phyloP scores from a whole-genome alignment of 2,113 vertebrate genomes.

The Verasper variegatus region DNA sequence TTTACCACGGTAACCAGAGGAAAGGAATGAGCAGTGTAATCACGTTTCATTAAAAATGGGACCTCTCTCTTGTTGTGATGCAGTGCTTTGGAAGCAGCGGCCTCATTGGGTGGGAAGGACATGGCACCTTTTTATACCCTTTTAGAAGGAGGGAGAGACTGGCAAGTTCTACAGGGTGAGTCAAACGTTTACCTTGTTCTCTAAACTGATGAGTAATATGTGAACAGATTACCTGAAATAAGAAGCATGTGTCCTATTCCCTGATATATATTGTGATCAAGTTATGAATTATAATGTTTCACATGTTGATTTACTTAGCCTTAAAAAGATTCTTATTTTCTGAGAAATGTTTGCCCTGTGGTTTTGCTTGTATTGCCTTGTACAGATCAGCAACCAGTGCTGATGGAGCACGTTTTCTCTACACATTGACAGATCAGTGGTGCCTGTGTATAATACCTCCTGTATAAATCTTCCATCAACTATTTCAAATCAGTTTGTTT shows the following conservation, averaged over 20 bases:
- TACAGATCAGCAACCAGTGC: neutral
- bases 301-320: neutral
- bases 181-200: neutral
- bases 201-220: no score
- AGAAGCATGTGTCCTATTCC: neutral
- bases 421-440: neutral
- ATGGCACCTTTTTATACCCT: conserved; percentile 90
- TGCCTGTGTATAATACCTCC: no score
- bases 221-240: neutral
- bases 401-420: neutral
- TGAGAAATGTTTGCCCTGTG: neutral
- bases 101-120: conserved; percentile 87
- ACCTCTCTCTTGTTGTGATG: conserved; percentile 17
- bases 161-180: conserved; percentile 90
- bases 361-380: neutral
- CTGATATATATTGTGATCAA: neutral
- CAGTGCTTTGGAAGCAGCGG: conserved; percentile 88
- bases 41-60: neutral
- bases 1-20: neutral
- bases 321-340: neutral
- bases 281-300: neutral
- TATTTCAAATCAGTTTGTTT: no score
- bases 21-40: neutral
- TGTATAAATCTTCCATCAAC: no score
- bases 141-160: conserved; percentile 88